Evolutionary conservation across 2,797 vertebrate genomes (phyloP), one percentile per base, ranked within the genome.

Genomic region (Catharus ustulatus): DNA sequence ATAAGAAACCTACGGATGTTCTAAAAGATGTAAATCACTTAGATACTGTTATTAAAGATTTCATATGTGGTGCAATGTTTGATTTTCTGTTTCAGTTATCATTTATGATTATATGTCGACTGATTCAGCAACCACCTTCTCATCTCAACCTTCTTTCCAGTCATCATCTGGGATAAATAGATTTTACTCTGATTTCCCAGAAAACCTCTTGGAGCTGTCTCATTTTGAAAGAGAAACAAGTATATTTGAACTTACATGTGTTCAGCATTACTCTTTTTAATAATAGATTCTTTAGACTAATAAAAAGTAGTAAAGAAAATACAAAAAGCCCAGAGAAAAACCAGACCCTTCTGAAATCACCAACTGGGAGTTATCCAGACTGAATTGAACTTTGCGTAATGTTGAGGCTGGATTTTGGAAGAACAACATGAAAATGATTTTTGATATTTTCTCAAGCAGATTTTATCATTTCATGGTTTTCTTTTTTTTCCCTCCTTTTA

Each of bases 201-300:
- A 75, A 95, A 95, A 49, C 29, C 13, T 58, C 76, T 92, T 84
- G 46, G 49, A 97, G 73, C 69, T 94, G 86, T 93, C 90, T 90
- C 27, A 91, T 96, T 95, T 95, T 94, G 72, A 95, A 94, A 94
- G 48, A 84, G 67, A 92, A 93, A 52, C 22, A 69, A 94, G 54
- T 55, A 62, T 87, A 93, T 93, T 92, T 96, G 63, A 95, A 93
- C 48, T 73, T 95, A 91, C 96, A 97, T 96, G 55, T 97, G 96
- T 95, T 97, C 85, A 89, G 89, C 94, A 96, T 97, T 96, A 97
- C 58, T 84, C 72, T 87, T 92, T 94, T 95, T 91, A 96, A 94
- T 95, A 93, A 93, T 21, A 93, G 69, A 69, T 95, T 89, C 73
- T 95, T 93, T 89, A 93, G 71, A 55, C 67, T 95, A 95, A 95